These are phyloP conservation scores for Danio aesculapii DNA, from an alignment of 2,797 vertebrate genomes.

Conservation along the genomic window DNA sequence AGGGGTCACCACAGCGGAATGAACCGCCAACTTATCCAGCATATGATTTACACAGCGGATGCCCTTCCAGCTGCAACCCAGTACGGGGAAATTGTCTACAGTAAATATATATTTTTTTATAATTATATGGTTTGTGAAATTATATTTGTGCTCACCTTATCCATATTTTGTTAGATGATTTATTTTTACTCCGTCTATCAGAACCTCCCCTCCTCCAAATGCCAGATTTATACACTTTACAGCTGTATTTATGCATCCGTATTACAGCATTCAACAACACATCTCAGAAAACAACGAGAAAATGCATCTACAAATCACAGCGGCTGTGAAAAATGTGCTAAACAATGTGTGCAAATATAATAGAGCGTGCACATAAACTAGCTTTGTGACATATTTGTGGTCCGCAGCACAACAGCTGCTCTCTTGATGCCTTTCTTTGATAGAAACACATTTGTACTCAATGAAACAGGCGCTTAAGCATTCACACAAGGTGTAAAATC, in stretches of 20 bases:
- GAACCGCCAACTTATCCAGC: no score
- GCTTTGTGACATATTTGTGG: constrained; percentile 27
- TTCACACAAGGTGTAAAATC: constrained; percentile 43
- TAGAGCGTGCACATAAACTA: not conserved
- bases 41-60: no score
- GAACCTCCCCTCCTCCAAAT: not conserved
- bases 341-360: constrained; percentile 16
- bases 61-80: no score
- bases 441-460: constrained; percentile 41
- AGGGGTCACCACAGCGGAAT: no score
- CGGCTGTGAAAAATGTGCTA: not conserved
- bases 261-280: not conserved
- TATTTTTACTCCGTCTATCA: no score
- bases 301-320: constrained; percentile 4
- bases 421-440: constrained; percentile 44
- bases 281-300: not conserved
- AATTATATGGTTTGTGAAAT: no score
- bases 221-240: not conserved
- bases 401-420: constrained; percentile 24
- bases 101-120: no score
- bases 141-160: no score
- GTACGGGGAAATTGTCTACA: no score
- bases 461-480: constrained; percentile 44
- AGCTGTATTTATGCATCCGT: not conserved
- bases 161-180: no score